Evolutionary conservation across 2,113 vertebrate species (phyloP), one percentile per base, ranked within the genome.

Genomic region (Hippoglossus stenolepis): DNA sequence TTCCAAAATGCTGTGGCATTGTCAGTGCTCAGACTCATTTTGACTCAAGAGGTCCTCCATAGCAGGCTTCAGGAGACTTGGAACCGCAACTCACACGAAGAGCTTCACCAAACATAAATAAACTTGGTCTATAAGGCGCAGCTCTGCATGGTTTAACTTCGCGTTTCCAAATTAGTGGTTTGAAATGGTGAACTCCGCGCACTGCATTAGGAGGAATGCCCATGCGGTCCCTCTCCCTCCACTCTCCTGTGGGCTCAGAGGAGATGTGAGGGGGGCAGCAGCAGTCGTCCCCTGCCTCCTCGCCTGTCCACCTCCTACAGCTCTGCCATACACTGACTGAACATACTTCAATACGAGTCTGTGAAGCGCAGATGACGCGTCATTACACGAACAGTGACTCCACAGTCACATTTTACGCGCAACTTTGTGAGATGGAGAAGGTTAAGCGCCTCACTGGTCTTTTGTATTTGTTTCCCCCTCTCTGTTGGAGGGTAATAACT

Each of bases 11-110:
- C 84, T 49, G 87, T 90, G 80, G 91, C 93, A 94, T 93, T 90
- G 84, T 94, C 90, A 91, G 80, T 92, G 92, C 87, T 93, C 90
- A 89, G 80, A 91, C 86, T 94, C 95, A 95, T 95, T 84, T 93
- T 94, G 93, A 73, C 65, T 79, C 70, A 47, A 65, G 77, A 70
- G 83, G 75, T 85, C 81, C 93, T 93, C 94, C 95, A 95, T 95
- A 94, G 87, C 93, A 95, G 83, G 77, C 54, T 82, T 70, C 70
- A 65, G 82, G 75, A 86, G 82, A 86, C 77, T 82, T 77, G 67
- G 38, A 64, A 75, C 65, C 63, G 54, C 53, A 73, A 87, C 77
- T 85, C 66, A 65, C 69, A 47, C 10, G 77, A 82, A 82, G 79
- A 70, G 70, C 63, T 49, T 56, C 23, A 15, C 62, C 23, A 18